A percentile compares a stretch with the other conserved stretches of the same genome.
phyloP scores from a whole-genome alignment of 2,888 invertebrate genomes.

The Perizoma flavofasciatum region DNA sequence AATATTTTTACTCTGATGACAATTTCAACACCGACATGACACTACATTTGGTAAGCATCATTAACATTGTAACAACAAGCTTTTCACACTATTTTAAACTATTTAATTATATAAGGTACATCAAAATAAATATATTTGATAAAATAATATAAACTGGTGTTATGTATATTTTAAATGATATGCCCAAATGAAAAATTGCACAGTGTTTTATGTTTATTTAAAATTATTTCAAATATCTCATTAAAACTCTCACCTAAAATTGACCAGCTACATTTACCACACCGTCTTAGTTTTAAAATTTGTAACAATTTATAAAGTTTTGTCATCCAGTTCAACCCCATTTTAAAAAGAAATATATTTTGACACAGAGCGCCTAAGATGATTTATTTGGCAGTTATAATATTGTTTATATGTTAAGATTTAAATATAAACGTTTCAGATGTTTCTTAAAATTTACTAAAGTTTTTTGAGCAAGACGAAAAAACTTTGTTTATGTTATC shows the following conservation, averaged over 20 bases:
- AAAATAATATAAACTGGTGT: conserved; percentile 1
- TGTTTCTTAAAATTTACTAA: conserved; percentile 3
- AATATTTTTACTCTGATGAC: conserved; percentile 55
- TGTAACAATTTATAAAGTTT: conserved; percentile 67
- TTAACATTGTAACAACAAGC: conserved; percentile 71
- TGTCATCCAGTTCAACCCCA: conserved; percentile 41
- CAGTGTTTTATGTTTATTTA: conserved; percentile 16
- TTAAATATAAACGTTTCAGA: conserved; percentile 6
- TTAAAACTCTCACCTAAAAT: conserved; percentile 62
- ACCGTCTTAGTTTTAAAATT: conserved; percentile 23
- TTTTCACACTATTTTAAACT: conserved; percentile 41
- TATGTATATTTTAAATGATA: conserved; percentile 17
- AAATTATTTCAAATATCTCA: conserved; percentile 20
- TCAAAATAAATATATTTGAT: conserved; percentile 4
- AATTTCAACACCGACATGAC: conserved; percentile 64
- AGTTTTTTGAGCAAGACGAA: conserved; percentile 36
- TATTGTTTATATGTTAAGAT: conserved; percentile 5
- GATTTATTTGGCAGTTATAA: conserved; percentile 58
- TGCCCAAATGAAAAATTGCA: conserved; percentile 26
- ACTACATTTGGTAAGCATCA: conserved; percentile 66
- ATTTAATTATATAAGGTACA: conserved; percentile 8
- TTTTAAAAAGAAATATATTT: conserved; percentile 44
- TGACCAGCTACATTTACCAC: conserved; percentile 59
- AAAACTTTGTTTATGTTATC: conserved; percentile 12
- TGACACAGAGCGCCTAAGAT: conserved; percentile 51